A percentile compares a stretch with the other conserved stretches of the same genome.
phyloP scores from a whole-genome alignment of 2,888 invertebrate species.

The Stenolophus ochropezus region DNA sequence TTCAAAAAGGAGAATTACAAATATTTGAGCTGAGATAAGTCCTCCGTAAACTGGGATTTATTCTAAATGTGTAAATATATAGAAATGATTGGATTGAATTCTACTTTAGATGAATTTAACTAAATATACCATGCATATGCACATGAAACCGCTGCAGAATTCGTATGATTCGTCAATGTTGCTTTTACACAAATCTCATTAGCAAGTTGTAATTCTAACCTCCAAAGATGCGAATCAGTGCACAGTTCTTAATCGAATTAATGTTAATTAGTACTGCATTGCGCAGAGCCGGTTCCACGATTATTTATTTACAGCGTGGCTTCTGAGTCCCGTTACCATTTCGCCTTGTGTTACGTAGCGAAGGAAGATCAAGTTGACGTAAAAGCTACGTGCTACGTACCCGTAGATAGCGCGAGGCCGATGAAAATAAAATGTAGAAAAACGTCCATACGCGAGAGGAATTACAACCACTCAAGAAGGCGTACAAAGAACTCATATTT shows the following conservation, averaged over 20 bases:
- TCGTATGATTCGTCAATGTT: background rate
- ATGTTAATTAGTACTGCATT: constrained; percentile 46
- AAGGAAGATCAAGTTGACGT: background rate
- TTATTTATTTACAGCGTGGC: constrained; percentile 41
- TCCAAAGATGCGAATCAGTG: constrained; percentile 1
- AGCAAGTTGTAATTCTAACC: background rate
- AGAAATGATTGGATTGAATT: no score
- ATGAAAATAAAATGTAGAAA: constrained; percentile 40
- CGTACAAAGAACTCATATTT: constrained; percentile 7
- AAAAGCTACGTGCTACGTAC: background rate
- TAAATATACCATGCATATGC: no score
- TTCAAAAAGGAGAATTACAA: no score
- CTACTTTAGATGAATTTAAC: no score
- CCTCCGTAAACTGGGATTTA: no score
- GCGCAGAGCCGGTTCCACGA: constrained; percentile 32
- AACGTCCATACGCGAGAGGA: background rate
- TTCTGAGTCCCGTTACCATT: constrained; percentile 37
- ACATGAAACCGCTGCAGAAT: background rate
- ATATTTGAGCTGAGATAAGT: no score
- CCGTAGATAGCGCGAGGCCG: constrained; percentile 4
- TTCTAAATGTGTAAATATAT: no score
- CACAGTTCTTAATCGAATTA: constrained; percentile 53
- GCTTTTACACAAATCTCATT: background rate
- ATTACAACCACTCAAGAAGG: constrained; percentile 18
- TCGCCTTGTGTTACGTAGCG: constrained; percentile 8